These are phyloP conservation scores for Cynopterus sphinx DNA, from an alignment of 2,797 vertebrate species.

Conservation along the genomic window DNA sequence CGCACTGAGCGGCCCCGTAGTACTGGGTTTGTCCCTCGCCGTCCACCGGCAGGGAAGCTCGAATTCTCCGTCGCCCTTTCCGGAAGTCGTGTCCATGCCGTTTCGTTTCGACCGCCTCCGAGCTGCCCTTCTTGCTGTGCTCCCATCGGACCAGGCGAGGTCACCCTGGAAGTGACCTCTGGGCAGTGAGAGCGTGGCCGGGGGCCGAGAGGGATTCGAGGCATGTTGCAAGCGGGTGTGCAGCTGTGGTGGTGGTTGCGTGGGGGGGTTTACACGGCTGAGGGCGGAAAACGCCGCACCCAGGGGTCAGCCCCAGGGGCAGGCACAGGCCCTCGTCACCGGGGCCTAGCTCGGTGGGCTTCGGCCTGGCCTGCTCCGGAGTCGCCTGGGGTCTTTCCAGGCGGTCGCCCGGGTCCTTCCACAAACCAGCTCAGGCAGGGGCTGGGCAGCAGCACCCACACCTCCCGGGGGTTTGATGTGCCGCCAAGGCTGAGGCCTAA, in stretches of 20 bases:
- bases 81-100: background rate
- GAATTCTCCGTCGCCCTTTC: background rate
- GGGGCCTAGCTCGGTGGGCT: accelerated
- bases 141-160: background rate
- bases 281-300: accelerated
- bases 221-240: background rate
- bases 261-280: accelerated
- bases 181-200: background rate
- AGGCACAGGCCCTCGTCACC: accelerated
- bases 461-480: background rate
- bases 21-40: background rate
- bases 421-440: too few relatives aligned
- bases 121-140: background rate
- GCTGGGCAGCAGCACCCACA: accelerated
- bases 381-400: background rate
- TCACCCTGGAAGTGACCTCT: accelerated
- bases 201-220: background rate
- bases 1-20: background rate
- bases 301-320: accelerated
- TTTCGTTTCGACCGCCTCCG: background rate
- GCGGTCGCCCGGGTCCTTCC: background rate
- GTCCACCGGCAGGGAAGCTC: background rate
- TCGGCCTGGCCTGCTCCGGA: accelerated
- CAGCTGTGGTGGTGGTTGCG: too few relatives aligned
- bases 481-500: background rate